Evolutionary conservation across 2,113 vertebrate species (phyloP), one percentile per base, ranked within the genome.

Genomic region (Oxyura jamaicensis): DNA sequence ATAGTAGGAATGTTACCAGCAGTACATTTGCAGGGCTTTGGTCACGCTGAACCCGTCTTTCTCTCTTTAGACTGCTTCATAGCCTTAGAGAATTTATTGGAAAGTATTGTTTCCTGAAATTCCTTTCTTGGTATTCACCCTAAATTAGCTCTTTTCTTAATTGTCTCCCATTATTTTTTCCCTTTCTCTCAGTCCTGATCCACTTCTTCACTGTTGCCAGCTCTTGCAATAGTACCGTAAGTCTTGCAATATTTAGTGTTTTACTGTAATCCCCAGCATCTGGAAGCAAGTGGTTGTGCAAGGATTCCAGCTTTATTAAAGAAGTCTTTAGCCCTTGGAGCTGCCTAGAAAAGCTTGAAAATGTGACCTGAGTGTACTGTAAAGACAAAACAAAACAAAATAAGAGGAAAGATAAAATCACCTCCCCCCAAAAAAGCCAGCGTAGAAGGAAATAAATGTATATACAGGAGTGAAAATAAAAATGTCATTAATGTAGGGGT

Each of bases 201-300:
- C 72, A 44, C 42, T 68, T 68, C 69, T 81, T 68, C 59, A 4
- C 29, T 7, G 26, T 60, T 91, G 91, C 94, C 94, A 95, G 21
- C n/a, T 82, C 91, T 77, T n/a, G 88, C 93, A 92, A 95, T 59
- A 78, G 82, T 83, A 90, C 86, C 26, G 14, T 79, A 92, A 92
- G 78, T 79, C 86, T 75, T 90, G 93, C 84, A 93, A 88, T 82
- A 85, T 77, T 81, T 77, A 53, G 80, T 55, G 71, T 91, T 91
- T 91, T 79, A 74, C 91, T 89, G 88, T 79, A 93, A 93, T 95
- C 85, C 88, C 8, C 72, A 59, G 91, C 91, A 86, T 93, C 85
- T 91, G 91, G 91, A 95, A 93, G 62, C 72, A 48, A 91, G 88
- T 50, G 85, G 94, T 86, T 89, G 77, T 89, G 91, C 85, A 91